Conservation (phyloP, 2,888 invertebrate species). For the Gastrophysa polygoni region DNA sequence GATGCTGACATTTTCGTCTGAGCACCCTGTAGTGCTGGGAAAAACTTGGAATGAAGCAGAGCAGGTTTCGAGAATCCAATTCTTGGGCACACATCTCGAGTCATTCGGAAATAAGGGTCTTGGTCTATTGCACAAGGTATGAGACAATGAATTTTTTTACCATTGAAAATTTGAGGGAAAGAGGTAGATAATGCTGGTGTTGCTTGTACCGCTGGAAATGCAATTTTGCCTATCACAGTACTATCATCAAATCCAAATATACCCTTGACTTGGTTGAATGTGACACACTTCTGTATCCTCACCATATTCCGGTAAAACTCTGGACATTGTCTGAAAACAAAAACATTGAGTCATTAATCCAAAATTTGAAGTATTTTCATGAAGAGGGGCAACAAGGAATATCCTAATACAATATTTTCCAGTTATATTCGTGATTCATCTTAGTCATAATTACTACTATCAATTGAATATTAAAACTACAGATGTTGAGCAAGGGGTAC, state of each 20-base stretch:
- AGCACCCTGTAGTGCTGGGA: conserved; percentile 86
- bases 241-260: conserved; percentile 98
- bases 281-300: conserved; percentile 91
- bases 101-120: conserved; percentile 99
- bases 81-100: conserved; percentile 95
- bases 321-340: conserved; percentile 73
- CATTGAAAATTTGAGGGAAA: conserved; percentile 89
- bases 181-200: conserved; percentile 90
- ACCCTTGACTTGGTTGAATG: conserved; percentile 96
- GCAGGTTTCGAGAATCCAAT: conserved; percentile 87
- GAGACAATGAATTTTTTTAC: conserved; percentile 77
- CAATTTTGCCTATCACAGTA: conserved; percentile 95
- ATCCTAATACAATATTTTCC: too few relatives aligned
- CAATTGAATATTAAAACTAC: too few relatives aligned
- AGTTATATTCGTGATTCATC: too few relatives aligned
- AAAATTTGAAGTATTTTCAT: too few relatives aligned
- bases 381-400: too few relatives aligned
- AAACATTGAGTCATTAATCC: background rate
- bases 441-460: too few relatives aligned
- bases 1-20: conserved; percentile 99
- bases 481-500: too few relatives aligned
- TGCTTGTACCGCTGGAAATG: conserved; percentile 96
- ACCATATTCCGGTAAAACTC: conserved; percentile 94
- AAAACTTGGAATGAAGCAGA: conserved; percentile 74
- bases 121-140: conserved; percentile 99